phyloP scores from a whole-genome alignment of 2,888 invertebrate genomes.

The Luffia ferchaultella region DNA sequence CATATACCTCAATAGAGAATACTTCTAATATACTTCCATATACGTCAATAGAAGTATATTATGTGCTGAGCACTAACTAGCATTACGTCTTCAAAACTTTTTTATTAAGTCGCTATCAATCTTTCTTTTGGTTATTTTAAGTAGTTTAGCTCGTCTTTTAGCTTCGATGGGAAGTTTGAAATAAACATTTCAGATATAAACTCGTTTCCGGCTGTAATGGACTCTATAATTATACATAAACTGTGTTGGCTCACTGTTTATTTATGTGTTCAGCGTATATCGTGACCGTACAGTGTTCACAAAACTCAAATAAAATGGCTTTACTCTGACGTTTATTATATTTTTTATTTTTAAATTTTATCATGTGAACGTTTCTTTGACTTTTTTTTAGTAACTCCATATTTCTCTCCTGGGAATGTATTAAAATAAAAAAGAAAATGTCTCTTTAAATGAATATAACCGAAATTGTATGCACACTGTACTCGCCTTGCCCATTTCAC shows the following conservation, averaged over 20 bases:
- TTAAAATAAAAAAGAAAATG: too few species aligned
- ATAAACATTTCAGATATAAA: neutral
- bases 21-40: neutral
- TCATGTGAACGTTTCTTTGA: too few species aligned
- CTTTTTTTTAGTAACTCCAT: too few species aligned
- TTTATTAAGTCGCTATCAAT: neutral
- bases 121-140: neutral
- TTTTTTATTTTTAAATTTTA: too few species aligned
- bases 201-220: neutral
- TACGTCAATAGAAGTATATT: neutral
- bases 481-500: neutral
- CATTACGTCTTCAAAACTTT: neutral
- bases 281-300: neutral
- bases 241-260: neutral
- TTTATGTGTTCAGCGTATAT: neutral
- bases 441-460: too few species aligned
- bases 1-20: too few species aligned
- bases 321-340: too few species aligned
- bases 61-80: neutral
- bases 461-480: neutral
- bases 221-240: neutral
- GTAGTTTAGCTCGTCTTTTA: neutral
- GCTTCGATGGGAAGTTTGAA: neutral
- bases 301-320: too few species aligned
- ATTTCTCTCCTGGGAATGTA: too few species aligned